Base-by-base conservation (phyloP, 2,888 invertebrate species). In the Cremastobaeus sp. region DNA sequence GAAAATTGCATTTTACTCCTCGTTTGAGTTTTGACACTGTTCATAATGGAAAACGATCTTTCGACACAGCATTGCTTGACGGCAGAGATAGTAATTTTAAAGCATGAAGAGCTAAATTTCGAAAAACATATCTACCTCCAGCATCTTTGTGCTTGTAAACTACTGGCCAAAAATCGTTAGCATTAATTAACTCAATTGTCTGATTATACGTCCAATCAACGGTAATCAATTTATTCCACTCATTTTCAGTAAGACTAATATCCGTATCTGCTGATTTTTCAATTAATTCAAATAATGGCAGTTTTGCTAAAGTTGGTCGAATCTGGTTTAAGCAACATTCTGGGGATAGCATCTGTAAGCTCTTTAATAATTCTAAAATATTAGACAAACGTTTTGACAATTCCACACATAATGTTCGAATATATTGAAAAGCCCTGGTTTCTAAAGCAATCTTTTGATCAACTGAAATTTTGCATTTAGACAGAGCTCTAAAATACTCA, bases 11-110 rank as follows among this genome's bases (percentile, higher is more conserved):
- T 66, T 39, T 30, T 55, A 15, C 66, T 72, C 9, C 66, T 28
- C 4, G 12, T 20, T 66, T 72, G 65, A 0, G 72, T 59, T 34
- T 66, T 72, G 4, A 66, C 20, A 2, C 20, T 15, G 32, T 73
- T 73, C 66, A 73, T 73, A 8, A 55, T 39, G 15, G 66, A 73
- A 45, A 73, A 73, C 18, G 57, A 48, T 35, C 71, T 45, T 50
- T 71, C 71, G 8, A 65, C 3, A 71, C 52, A 11, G 57, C 70
- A 37, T 70, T 70, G 35, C 59, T 65, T 5, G 65, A 25, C 28
- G 65, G 65, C 18, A 70, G 15, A 8, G 28, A 37, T 12, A 70
- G 12, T 18, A 70, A 39, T 12, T 52, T 70, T n/a, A 70, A 20
- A 11, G 52, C 47, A 35, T 39, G 48, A 21, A 48, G 12, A 12